These are phyloP conservation scores for Rhabdophis nuchalis DNA, from an alignment of 2,797 vertebrate species.

Conservation along the genomic window DNA sequence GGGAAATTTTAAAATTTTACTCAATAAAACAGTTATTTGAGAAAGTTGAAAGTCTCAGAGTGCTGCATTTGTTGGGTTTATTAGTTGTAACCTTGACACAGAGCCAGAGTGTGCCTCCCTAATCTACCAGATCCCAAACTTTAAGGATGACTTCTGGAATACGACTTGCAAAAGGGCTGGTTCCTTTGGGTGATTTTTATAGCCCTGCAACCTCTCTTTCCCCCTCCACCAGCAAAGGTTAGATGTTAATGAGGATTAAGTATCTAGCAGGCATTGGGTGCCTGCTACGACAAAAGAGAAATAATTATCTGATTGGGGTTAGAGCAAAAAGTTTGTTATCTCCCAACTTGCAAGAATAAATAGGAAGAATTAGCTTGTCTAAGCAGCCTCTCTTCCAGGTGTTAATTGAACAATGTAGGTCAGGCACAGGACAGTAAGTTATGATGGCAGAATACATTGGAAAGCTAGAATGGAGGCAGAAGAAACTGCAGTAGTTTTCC, in stretches of 20 bases:
- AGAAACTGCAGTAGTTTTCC: background rate
- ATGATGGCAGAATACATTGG: background rate
- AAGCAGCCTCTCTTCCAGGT: background rate
- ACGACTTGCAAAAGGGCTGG: background rate
- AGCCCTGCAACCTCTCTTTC: background rate
- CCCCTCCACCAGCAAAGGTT: background rate
- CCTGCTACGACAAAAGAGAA: background rate
- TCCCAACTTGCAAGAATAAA: background rate
- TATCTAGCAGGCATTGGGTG: background rate
- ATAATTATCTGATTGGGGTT: background rate
- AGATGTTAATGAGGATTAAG: background rate
- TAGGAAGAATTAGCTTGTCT: background rate
- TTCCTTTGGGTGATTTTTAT: background rate
- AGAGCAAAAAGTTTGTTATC: background rate
- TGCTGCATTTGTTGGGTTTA: background rate
- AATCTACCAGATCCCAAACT: background rate
- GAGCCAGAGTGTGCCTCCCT: background rate
- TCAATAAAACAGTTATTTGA: too few relatives aligned
- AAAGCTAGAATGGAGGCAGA: background rate
- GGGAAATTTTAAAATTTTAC: background rate
- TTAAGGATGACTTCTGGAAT: background rate
- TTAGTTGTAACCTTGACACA: background rate
- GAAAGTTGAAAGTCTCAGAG: background rate
- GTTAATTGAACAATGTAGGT: background rate
- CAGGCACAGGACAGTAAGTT: background rate